Conservation (phyloP, 1,140 invertebrate genomes). For the Drosophila albomicans region DNA sequence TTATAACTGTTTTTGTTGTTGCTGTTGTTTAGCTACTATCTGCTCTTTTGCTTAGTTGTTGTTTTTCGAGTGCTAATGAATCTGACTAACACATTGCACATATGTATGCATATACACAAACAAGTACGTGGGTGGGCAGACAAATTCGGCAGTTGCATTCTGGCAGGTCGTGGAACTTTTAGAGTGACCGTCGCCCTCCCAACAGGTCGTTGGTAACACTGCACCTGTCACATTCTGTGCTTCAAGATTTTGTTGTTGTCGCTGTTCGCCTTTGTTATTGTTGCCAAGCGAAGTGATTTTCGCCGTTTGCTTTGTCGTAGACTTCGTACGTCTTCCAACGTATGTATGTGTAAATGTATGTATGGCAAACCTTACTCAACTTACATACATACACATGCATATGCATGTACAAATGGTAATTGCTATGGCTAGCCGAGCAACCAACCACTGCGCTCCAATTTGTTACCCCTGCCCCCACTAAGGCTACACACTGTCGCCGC, state of each 20-base stretch:
- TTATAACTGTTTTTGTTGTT: conserved; percentile 24
- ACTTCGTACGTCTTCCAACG: conserved; percentile 35
- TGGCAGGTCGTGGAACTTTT: conserved; percentile 34
- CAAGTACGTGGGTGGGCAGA: conserved; percentile 39
- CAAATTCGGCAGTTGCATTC: conserved; percentile 29
- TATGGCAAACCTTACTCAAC: conserved; percentile 41
- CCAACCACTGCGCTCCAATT: conserved; percentile 28
- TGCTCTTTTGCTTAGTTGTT: conserved; percentile 52
- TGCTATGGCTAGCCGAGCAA: conserved; percentile 8
- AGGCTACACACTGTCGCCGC: conserved; percentile 32
- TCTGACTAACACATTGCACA: conserved; percentile 41
- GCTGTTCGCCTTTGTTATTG: conserved; percentile 52
- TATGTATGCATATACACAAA: conserved; percentile 27
- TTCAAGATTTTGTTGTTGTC: conserved; percentile 28
- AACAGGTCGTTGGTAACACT: conserved; percentile 41
- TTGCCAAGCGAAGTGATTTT: conserved; percentile 59
- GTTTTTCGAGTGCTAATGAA: conserved; percentile 62
- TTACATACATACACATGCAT: neutral
- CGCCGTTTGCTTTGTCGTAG: conserved; percentile 47
- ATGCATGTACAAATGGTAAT: conserved; percentile 24
- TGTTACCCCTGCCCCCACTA: conserved; percentile 39
- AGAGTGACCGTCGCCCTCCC: conserved; percentile 29
- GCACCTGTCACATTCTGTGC: conserved; percentile 34
- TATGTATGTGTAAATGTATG: conserved; percentile 24
- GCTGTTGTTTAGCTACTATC: conserved; percentile 48